Percentiles rank a stretch among this genome's conserved stretches.
Evolutionary conservation across 1,140 invertebrate genomes (phyloP).

Genomic region (Heliconius nattereri): DNA sequence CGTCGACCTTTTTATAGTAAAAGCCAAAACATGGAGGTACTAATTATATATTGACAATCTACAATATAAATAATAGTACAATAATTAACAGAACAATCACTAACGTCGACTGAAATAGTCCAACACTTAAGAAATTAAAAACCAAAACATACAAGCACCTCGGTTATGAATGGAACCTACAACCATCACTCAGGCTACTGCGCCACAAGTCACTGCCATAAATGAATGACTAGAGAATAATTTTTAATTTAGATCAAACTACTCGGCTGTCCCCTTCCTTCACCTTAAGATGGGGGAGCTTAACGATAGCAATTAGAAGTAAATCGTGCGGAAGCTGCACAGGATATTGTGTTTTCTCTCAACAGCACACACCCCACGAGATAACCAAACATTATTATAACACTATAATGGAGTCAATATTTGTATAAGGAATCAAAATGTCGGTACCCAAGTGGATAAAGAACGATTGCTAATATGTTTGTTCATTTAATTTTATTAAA

Average conservation of each 20-base stretch:
- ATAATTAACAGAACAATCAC: too few species aligned
- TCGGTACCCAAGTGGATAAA: not conserved
- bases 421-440: not conserved
- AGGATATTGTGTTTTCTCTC: conserved; percentile 68
- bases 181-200: not conserved
- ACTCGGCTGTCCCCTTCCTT: not conserved
- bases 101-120: too few species aligned
- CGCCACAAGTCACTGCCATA: not conserved
- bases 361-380: conserved; percentile 43
- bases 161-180: not conserved
- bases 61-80: too few species aligned
- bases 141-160: not conserved
- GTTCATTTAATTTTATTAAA: too few species aligned
- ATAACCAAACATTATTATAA: conserved; percentile 13
- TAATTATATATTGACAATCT: too few species aligned
- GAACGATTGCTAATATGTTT: not conserved
- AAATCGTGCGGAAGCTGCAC: conserved; percentile 59
- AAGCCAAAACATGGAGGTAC: too few species aligned
- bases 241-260: conserved; percentile 7
- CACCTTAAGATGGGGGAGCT: conserved; percentile 14
- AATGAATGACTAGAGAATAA: not conserved
- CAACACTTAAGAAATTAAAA: not conserved
- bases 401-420: conserved; percentile 14
- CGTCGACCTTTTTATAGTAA: too few species aligned
- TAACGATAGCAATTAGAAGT: conserved; percentile 52